Conservation (phyloP, 2,888 invertebrate genomes). For the Neocrepidodera transversa region DNA sequence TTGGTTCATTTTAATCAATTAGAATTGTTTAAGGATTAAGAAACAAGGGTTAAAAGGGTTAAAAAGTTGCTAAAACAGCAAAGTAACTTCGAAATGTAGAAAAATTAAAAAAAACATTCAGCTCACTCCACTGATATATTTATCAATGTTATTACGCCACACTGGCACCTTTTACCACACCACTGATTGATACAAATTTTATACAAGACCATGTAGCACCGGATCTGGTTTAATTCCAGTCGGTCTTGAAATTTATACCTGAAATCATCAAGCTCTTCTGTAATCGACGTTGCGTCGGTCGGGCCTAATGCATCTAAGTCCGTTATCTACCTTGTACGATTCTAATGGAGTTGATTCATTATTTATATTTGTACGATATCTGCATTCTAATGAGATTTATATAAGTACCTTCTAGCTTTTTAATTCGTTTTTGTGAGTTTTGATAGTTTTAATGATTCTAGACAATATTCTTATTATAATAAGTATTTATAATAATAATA, state of each 20-base stretch:
- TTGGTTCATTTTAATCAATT: too few species aligned
- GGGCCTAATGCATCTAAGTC: conserved; percentile 60
- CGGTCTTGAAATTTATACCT: conserved; percentile 41
- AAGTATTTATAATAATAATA: too few species aligned
- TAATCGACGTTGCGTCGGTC: conserved; percentile 47
- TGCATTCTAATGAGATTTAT: conserved; percentile 56
- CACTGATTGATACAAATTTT: conserved; percentile 58
- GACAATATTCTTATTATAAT: too few species aligned
- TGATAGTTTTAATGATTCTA: too few species aligned
- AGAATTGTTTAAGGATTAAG: too few species aligned
- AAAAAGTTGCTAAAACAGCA: too few species aligned
- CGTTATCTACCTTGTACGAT: conserved; percentile 60
- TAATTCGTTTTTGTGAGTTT: conserved; percentile 36
- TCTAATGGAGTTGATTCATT: conserved; percentile 60
- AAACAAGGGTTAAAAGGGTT: too few species aligned
- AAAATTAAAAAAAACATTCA: too few species aligned
- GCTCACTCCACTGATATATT: too few species aligned
- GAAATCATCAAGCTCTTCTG: conserved; percentile 17
- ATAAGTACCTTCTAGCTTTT: conserved; percentile 47
- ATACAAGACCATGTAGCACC: conserved; percentile 59
- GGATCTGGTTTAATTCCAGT: conserved; percentile 56
- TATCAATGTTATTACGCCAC: too few species aligned
- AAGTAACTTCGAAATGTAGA: too few species aligned
- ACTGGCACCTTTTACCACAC: not conserved
- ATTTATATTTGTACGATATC: conserved; percentile 58